phyloP scores from a whole-genome alignment of 2,888 invertebrate species.

The Orthosia incerta region DNA sequence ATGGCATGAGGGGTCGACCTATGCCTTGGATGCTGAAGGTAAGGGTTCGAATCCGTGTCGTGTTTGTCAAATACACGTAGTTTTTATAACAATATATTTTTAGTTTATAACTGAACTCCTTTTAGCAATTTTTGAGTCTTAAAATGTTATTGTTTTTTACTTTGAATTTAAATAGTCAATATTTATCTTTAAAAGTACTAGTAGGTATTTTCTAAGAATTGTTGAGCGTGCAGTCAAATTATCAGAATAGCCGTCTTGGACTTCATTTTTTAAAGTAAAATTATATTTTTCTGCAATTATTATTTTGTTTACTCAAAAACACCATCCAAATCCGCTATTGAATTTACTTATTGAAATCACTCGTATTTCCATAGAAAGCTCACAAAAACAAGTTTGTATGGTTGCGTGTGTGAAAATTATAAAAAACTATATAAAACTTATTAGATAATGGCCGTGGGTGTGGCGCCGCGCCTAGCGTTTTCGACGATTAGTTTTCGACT shows the following conservation, averaged over 20 bases:
- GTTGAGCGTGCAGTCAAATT: background rate
- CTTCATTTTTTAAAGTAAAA: constrained; percentile 1
- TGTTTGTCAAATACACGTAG: constrained; percentile 49
- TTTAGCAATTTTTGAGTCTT: background rate
- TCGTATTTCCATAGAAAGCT: constrained; percentile 62
- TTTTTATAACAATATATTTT: background rate
- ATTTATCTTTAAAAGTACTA: too few species aligned
- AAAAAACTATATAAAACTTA: constrained; percentile 63
- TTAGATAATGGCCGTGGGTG: constrained; percentile 70
- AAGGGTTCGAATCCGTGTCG: constrained; percentile 65
- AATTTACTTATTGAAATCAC: constrained; percentile 51
- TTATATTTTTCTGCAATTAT: background rate
- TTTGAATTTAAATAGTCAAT: background rate
- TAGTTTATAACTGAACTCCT: background rate
- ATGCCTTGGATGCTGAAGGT: constrained; percentile 82
- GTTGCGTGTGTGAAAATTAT: constrained; percentile 69
- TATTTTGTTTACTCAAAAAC: constrained; percentile 13
- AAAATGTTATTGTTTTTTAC: background rate
- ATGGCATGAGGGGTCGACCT: constrained; percentile 72
- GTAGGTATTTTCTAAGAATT: background rate
- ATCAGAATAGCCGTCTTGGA: background rate
- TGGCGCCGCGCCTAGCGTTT: constrained; percentile 71
- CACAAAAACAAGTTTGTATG: constrained; percentile 54
- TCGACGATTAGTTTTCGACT: constrained; percentile 69
- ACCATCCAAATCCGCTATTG: constrained; percentile 16